Evolutionary conservation across 1,140 invertebrate species (phyloP), one percentile per base, ranked within the genome.

Genomic region (Semibalanus balanoides): DNA sequence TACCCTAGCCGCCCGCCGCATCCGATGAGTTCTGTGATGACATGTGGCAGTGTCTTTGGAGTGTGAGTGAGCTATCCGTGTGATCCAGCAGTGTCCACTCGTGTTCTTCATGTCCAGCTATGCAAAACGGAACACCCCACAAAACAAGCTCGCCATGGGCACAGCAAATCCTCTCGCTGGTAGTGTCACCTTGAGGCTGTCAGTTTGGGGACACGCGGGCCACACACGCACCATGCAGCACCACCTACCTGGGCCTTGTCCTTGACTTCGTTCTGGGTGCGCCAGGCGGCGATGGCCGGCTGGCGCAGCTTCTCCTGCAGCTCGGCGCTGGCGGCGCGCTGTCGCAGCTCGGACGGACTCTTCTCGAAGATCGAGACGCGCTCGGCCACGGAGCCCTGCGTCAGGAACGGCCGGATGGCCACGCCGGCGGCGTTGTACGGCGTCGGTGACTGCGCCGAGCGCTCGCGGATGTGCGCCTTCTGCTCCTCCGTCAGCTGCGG

Each of bases 301-400:
- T 76, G 80, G 27, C 72, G 78, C 43, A 76, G 78, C 72, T 79
- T 79, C 30, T 74, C 30, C 64, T 76, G 71, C 25, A 76, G 72
- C 71, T 79, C 73, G 29, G 74, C 73, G 27, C 71, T 43, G 30
- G 74, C 71, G 51, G 74, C 69, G 64, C 75, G 71, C 40, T 78
- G 77, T 29, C 76, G 78, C 78, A 79, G 76, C 83, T 92, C 91
- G 81, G 91, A 92, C 0, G 94, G 94, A 82, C 93, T 93, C 82
- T 93, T 90, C 83, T 96, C 94, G 82, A 96, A 96, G 81, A 95
- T 93, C 74, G 96, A 86, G 40, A 96, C 93, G 40, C 94, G 85
- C 81, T 96, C 94, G 3, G 94, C 94, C 0, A 96, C 94, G 0
- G 93, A 95, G 7, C 94, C 94, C 78, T 93, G 87, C 3, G 93